These are phyloP conservation scores for Macroglossus sobrinus DNA, from an alignment of 2,113 vertebrate species.

Conservation along the genomic window DNA sequence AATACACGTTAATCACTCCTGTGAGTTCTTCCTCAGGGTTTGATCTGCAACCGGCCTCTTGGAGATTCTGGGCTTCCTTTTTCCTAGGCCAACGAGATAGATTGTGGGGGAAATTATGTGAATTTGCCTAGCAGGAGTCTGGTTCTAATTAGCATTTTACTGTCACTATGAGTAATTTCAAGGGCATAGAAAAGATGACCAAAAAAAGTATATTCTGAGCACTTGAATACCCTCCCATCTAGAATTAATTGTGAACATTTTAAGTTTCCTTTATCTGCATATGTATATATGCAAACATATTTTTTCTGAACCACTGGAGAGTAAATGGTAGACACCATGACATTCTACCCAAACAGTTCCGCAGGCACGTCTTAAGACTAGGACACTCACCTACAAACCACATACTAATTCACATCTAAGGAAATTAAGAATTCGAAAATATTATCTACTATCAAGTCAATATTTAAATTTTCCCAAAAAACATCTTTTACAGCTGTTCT, in stretches of 20 bases:
- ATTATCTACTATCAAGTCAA: neutral
- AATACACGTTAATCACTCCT: neutral
- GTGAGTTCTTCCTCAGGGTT: neutral
- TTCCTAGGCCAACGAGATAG: neutral
- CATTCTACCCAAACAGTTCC: neutral
- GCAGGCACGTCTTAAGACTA: neutral
- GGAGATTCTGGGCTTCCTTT: neutral
- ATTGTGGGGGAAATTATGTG: neutral
- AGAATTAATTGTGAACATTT: neutral
- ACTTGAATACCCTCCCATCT: neutral
- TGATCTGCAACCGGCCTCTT: neutral
- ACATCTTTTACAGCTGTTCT: neutral
- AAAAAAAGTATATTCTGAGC: neutral
- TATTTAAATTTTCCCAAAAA: neutral
- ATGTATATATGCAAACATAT: neutral
- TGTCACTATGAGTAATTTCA: neutral
- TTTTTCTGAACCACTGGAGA: neutral
- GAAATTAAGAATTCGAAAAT: neutral
- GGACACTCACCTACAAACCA: neutral
- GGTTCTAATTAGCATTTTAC: neutral
- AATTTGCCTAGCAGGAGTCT: neutral
- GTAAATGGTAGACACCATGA: neutral
- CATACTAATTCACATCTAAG: neutral
- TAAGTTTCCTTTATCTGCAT: neutral
- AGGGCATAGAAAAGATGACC: neutral